Evolutionary conservation across 2,113 vertebrate species (phyloP).

Genomic region (Nibea albiflora): DNA sequence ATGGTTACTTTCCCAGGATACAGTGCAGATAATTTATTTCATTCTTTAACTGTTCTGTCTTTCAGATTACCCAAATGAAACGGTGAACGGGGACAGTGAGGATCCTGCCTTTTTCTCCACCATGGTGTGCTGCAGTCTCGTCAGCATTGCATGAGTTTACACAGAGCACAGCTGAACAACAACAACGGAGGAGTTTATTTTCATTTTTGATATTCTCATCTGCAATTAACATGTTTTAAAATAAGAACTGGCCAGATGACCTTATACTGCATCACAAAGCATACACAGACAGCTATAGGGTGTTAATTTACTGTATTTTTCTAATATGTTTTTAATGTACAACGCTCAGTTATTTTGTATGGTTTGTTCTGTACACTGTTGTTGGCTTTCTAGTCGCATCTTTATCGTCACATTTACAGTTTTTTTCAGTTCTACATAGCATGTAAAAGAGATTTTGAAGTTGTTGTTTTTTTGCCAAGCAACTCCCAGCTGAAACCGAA

Average conservation of each 20-base stretch:
- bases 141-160: constrained; percentile 73
- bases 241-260: not conserved
- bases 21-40: not conserved
- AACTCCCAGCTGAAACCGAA: constrained; percentile 20
- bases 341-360: constrained; percentile 4
- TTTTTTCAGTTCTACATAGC: not conserved
- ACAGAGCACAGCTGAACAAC: constrained; percentile 6
- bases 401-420: constrained; percentile 25
- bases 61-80: constrained; percentile 85
- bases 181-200: constrained; percentile 21
- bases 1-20: not conserved
- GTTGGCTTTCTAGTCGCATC: not conserved
- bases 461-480: not conserved
- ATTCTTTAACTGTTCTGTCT: constrained; percentile 8
- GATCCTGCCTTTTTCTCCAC: constrained; percentile 83
- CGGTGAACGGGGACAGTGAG: constrained; percentile 71
- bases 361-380: constrained; percentile 13
- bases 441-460: not conserved
- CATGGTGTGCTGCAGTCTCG: constrained; percentile 75
- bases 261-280: not conserved
- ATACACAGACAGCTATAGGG: not conserved
- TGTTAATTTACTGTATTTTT: constrained; percentile 8
- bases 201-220: not conserved
- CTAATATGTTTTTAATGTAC: not conserved
- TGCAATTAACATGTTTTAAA: not conserved